Percentiles rank a stretch among this genome's conserved stretches.
Conservation (phyloP, 1,140 invertebrate genomes). For the Brachionus asplanchnoidis region DNA sequence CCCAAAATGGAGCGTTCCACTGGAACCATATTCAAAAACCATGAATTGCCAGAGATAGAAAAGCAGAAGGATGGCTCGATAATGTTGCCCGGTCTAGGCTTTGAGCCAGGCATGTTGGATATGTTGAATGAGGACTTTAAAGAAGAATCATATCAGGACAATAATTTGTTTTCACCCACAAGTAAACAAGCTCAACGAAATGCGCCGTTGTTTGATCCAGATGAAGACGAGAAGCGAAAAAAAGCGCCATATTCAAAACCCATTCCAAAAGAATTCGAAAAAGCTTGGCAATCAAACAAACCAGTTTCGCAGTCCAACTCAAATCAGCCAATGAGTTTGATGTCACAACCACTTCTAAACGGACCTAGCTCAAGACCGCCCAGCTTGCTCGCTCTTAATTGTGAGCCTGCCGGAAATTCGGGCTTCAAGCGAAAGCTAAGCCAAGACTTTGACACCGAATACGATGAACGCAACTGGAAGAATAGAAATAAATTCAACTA, state of each 20-base stretch:
- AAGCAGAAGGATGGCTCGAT: neutral
- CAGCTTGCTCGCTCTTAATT: neutral
- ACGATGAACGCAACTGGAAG: constrained; percentile 10
- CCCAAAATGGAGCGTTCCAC: neutral
- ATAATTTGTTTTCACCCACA: neutral
- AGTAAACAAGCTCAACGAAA: neutral
- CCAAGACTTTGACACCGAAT: neutral
- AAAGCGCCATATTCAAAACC: constrained; percentile 35
- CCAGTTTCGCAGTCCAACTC: neutral
- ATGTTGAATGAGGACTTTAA: constrained; percentile 20
- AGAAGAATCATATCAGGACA: neutral
- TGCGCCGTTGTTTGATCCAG: neutral
- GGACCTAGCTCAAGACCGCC: neutral
- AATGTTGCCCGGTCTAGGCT: constrained; percentile 6
- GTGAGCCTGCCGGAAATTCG: neutral
- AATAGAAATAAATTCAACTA: constrained; percentile 17
- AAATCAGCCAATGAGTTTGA: neutral
- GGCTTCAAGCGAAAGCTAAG: constrained; percentile 11
- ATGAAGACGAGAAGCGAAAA: neutral
- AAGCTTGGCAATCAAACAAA: constrained; percentile 21
- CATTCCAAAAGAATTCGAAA: constrained; percentile 31
- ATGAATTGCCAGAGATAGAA: constrained; percentile 23
- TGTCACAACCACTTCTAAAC: neutral
- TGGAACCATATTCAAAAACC: constrained; percentile 37
- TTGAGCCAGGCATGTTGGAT: constrained; percentile 20